Percentiles rank a stretch among this genome's conserved stretches.
These are phyloP conservation scores for Petrocephalus zakoni DNA, from an alignment of 2,113 vertebrate species.

Conservation along the genomic window DNA sequence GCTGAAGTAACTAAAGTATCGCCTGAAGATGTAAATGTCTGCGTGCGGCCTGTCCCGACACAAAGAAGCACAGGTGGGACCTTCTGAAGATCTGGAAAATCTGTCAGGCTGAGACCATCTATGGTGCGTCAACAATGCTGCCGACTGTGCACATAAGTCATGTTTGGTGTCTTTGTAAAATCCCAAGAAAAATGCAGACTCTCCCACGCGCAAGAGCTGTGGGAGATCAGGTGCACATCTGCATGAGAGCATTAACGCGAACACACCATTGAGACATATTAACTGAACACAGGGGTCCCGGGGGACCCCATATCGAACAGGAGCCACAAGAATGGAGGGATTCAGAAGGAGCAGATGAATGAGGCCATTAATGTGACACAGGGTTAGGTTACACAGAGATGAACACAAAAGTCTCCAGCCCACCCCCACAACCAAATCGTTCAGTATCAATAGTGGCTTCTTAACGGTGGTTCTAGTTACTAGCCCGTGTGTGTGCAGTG, in stretches of 20 bases:
- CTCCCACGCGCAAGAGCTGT: neutral
- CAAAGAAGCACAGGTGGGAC: neutral
- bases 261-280: neutral
- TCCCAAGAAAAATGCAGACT: neutral
- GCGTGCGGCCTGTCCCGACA: neutral
- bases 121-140: neutral
- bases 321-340: constrained; percentile 4
- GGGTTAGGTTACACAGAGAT: constrained; percentile 16
- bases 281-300: neutral
- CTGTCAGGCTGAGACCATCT: neutral
- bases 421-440: constrained; percentile 6
- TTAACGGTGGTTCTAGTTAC: constrained; percentile 14
- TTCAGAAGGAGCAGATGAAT: constrained; percentile 16
- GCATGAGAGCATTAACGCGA: neutral
- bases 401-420: neutral
- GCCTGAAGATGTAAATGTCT: neutral
- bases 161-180: neutral
- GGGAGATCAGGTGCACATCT: neutral
- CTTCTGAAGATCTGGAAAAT: neutral
- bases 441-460: constrained; percentile 9
- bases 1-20: neutral
- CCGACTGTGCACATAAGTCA: neutral
- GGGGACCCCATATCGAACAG: neutral
- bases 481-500: neutral
- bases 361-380: constrained; percentile 13